A percentile compares a stretch with the other conserved stretches of the same genome.
These are phyloP conservation scores for Chrysina gloriosa DNA, from an alignment of 2,888 invertebrate genomes.

Conservation along the genomic window DNA sequence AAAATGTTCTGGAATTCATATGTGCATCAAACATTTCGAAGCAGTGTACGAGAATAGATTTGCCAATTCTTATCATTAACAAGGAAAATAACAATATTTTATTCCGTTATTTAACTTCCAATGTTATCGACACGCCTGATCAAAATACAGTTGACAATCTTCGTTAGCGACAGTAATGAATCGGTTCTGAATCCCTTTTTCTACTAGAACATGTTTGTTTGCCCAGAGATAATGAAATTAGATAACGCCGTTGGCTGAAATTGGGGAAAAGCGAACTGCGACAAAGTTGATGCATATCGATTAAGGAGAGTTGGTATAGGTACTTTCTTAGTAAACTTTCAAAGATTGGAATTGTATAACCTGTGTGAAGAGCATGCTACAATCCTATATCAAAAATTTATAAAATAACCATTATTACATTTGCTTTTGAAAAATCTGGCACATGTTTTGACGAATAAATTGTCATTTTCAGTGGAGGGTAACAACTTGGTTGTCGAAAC, in stretches of 20 bases:
- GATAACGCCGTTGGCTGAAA: slow-evolving; percentile 31
- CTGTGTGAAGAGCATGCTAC: too few species aligned
- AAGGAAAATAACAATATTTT: slow-evolving; percentile 50
- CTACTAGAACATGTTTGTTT: slow-evolving; percentile 20
- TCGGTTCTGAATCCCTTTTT: slow-evolving; percentile 28
- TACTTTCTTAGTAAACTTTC: not conserved
- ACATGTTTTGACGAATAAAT: too few species aligned
- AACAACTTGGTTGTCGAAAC: too few species aligned
- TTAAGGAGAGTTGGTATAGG: not conserved
- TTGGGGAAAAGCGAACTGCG: not conserved
- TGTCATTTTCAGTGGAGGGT: too few species aligned
- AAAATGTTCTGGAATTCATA: too few species aligned
- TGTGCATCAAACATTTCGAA: too few species aligned
- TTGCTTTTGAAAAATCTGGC: too few species aligned
- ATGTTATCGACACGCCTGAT: slow-evolving; percentile 24
- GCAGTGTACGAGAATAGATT: too few species aligned
- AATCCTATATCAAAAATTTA: too few species aligned
- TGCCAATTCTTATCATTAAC: too few species aligned
- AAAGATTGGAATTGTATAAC: not conserved
- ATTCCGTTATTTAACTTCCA: slow-evolving; percentile 47
- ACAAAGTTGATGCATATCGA: slow-evolving; percentile 29
- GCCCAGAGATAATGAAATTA: slow-evolving; percentile 31
- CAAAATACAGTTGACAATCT: slow-evolving; percentile 22
- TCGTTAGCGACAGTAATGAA: slow-evolving; percentile 29
- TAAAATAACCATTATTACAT: too few species aligned